Percentiles rank a stretch among this genome's conserved stretches.
Evolutionary conservation across 2,797 vertebrate genomes (phyloP).

Genomic region (Crypturellus tataupa): DNA sequence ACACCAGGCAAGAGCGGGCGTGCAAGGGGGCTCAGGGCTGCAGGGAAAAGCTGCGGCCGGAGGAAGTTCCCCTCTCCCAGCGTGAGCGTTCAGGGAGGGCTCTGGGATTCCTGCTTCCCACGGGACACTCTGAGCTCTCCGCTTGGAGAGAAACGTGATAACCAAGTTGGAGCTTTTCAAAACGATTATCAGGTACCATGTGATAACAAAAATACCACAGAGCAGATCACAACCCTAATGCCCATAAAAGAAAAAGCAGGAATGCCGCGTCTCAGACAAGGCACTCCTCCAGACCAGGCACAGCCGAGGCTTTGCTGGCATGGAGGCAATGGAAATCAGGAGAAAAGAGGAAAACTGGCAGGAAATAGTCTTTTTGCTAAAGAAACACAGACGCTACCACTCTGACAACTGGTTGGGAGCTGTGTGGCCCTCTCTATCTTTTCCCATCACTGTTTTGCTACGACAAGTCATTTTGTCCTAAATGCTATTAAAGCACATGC

Average conservation of each 20-base stretch:
- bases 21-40: accelerated
- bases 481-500: neutral
- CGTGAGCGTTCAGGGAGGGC: neutral
- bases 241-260: neutral
- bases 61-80: accelerated
- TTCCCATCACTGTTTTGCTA: neutral
- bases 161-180: neutral
- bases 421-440: neutral
- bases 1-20: neutral
- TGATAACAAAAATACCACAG: neutral
- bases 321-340: neutral
- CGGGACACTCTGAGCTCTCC: neutral
- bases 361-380: neutral
- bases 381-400: neutral
- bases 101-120: neutral
- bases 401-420: neutral
- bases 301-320: neutral
- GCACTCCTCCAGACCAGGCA: neutral
- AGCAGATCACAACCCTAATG: neutral
- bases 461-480: neutral
- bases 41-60: neutral
- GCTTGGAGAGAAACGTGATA: neutral
- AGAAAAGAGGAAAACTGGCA: neutral
- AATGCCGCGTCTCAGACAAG: neutral
- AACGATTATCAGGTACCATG: neutral